Base-by-base conservation (phyloP, 2,888 invertebrate genomes). In the Sthenelais limicola region DNA sequence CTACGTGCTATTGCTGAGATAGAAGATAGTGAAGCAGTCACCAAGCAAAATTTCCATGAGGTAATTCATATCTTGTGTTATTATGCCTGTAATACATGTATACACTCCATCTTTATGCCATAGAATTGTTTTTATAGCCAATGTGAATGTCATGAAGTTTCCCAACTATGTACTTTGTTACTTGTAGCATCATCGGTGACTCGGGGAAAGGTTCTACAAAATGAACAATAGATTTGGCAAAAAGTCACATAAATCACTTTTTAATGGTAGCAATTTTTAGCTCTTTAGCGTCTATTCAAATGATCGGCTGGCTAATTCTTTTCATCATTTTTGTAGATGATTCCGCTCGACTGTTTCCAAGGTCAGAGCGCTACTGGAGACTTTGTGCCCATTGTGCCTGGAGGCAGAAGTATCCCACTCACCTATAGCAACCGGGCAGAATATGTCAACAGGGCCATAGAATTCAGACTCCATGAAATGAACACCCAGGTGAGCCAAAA, bases 261-360 rank as follows among this genome's bases (percentile, higher is more conserved):
- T n/a, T n/a, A n/a, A n/a, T n/a, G n/a, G n/a, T n/a, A n/a, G n/a
- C n/a, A n/a, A n/a, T n/a, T n/a, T n/a, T n/a, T n/a, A n/a, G n/a
- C n/a, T n/a, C n/a, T n/a, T n/a, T n/a, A n/a, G n/a, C n/a, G n/a
- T n/a, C n/a, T n/a, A n/a, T n/a, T n/a, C n/a, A n/a, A n/a, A n/a
- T n/a, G n/a, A n/a, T n/a, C n/a, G n/a, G n/a, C 24, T 35, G 26
- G 0, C 3, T 54, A 0, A 58, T 51, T 12, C 24, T 15, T 68
- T 1, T 48, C 51, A 24, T 30, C 56, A 32, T 75, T 18, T 74
- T 71, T 48, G 76, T 33, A 86, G 86, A 83, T 84, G 77, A 91
- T 92, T 76, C 92, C 92, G 1, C 82, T 91, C 79, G 91, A 92
- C 81, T 89, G 89, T 80, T 92, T 91, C 84, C 91, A 91, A 83